These are phyloP conservation scores for Melolontha melolontha DNA, from an alignment of 2,888 invertebrate species.

Conservation along the genomic window DNA sequence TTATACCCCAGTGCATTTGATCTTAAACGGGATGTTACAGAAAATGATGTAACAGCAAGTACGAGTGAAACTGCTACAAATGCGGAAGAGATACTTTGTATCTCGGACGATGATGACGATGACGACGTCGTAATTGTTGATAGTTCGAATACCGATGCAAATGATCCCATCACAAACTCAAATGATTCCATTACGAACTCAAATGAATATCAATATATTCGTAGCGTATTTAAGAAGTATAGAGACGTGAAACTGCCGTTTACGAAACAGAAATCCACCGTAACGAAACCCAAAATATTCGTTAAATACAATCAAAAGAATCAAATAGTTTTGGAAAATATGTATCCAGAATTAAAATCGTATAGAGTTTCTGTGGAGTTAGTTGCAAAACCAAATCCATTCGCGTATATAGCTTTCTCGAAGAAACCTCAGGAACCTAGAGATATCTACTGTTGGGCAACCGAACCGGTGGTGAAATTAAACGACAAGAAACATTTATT, in stretches of 20 bases:
- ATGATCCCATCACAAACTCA: not conserved
- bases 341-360: conserved; percentile 23
- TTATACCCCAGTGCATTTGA: not conserved
- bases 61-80: not conserved
- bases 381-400: conserved; percentile 10
- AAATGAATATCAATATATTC: not conserved
- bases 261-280: conserved; percentile 6
- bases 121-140: conserved; percentile 18
- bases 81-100: conserved; percentile 12
- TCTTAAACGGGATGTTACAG: not conserved
- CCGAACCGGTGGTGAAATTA: conserved; percentile 10
- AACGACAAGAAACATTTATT: not conserved
- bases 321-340: conserved; percentile 37
- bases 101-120: conserved; percentile 35
- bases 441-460: conserved; percentile 29
- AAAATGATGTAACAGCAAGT: not conserved
- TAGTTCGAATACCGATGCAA: too few species aligned
- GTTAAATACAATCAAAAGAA: conserved; percentile 30
- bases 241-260: not conserved
- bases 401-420: conserved; percentile 18
- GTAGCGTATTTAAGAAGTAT: conserved; percentile 16
- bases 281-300: conserved; percentile 12
- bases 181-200: not conserved
- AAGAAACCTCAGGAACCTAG: not conserved
- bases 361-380: conserved; percentile 32